A percentile compares a stretch with the other conserved stretches of the same genome.
Conservation (phyloP, 1,140 invertebrate species). For the Bombus sibiricus region DNA sequence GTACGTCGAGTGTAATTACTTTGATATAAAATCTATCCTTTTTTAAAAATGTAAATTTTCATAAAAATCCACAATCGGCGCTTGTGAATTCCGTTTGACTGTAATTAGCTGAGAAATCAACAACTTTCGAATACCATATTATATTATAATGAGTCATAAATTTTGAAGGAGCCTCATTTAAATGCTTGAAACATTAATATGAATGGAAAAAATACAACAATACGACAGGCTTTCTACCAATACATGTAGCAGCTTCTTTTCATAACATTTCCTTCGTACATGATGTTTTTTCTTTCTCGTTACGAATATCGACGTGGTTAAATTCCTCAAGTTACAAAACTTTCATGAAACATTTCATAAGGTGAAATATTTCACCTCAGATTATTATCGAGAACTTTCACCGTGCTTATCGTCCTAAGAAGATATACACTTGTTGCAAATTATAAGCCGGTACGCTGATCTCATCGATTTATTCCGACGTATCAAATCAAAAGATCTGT, state of each 20-base stretch:
- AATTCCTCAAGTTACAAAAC: not conserved
- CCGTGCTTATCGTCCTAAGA: not conserved
- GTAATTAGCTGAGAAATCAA: not conserved
- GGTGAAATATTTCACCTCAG: not conserved
- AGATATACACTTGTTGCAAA: not conserved
- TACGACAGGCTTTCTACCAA: not conserved
- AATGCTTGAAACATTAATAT: not conserved
- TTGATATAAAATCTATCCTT: too few species aligned
- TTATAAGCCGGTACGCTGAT: not conserved
- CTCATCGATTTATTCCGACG: too few species aligned
- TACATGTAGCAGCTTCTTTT: not conserved
- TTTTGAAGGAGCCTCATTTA: not conserved
- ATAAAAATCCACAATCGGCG: too few species aligned
- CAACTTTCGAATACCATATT: not conserved
- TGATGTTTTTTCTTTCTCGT: not conserved
- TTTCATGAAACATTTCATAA: not conserved
- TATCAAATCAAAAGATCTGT: not conserved
- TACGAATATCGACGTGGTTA: not conserved
- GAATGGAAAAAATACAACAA: not conserved
- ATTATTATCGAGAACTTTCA: conserved; percentile 39
- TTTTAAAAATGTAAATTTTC: too few species aligned
- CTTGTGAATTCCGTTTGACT: too few species aligned
- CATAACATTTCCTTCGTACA: not conserved
- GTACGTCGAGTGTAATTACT: too few species aligned
- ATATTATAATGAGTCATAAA: not conserved